Conservation (phyloP, 1,140 invertebrate genomes). For the Caligus rogercresseyi region DNA sequence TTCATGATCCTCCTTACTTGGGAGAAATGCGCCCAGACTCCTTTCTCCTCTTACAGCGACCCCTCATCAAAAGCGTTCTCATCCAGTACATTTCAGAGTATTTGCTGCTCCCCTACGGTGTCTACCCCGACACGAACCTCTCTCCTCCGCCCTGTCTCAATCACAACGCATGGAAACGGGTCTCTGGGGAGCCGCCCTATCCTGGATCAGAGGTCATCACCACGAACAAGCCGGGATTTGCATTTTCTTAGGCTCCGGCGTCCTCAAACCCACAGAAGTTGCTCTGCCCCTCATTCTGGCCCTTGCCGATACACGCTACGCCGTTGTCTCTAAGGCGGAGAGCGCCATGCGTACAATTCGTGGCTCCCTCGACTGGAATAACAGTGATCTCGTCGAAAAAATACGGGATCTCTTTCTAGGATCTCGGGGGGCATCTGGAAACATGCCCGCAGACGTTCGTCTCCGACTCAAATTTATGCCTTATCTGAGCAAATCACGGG, state of each 20-base stretch:
- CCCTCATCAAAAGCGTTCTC: slow-evolving; percentile 45
- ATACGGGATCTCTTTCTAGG: slow-evolving; percentile 61
- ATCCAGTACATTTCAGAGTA: slow-evolving; percentile 61
- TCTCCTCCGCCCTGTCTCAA: slow-evolving; percentile 55
- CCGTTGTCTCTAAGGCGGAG: slow-evolving; percentile 40
- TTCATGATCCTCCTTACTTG: slow-evolving; percentile 54
- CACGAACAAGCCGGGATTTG: slow-evolving; percentile 59
- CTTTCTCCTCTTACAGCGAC: slow-evolving; percentile 44
- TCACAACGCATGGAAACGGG: slow-evolving; percentile 53
- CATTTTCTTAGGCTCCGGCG: slow-evolving; percentile 55
- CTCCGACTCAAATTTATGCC: slow-evolving; percentile 66
- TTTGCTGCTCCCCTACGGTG: slow-evolving; percentile 67
- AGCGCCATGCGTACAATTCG: neutral
- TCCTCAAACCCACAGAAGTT: slow-evolving; percentile 53
- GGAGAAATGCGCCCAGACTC: slow-evolving; percentile 45
- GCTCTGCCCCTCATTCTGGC: slow-evolving; percentile 60
- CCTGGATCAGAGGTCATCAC: slow-evolving; percentile 63
- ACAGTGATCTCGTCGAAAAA: slow-evolving; percentile 43
- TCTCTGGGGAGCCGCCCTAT: slow-evolving; percentile 47
- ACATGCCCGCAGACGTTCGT: slow-evolving; percentile 53
- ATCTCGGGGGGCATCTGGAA: slow-evolving; percentile 35
- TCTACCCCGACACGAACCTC: slow-evolving; percentile 17
- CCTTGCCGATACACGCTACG: slow-evolving; percentile 60
- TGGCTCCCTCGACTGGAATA: slow-evolving; percentile 48
- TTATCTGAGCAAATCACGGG: slow-evolving; percentile 56